Percentiles rank a stretch among this genome's conserved stretches.
Evolutionary conservation across 2,797 vertebrate species (phyloP).

Genomic region (Alfaro cultratus): DNA sequence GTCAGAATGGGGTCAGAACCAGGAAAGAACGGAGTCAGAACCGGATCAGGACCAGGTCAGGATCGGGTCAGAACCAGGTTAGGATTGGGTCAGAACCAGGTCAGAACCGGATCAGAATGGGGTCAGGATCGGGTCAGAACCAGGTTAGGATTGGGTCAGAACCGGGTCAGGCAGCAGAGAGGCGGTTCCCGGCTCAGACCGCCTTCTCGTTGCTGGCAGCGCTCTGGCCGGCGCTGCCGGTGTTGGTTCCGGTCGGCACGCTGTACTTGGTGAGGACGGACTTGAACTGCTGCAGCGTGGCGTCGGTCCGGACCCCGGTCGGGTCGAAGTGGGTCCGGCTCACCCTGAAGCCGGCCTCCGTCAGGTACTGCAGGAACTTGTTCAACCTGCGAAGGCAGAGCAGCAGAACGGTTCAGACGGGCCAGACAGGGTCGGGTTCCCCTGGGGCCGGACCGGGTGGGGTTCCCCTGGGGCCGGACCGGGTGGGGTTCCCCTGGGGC

Average conservation of each 20-base stretch:
- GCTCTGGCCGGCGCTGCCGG: conserved; percentile 52
- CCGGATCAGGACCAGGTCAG: too few species aligned
- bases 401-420: neutral
- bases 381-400: conserved; percentile 85
- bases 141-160: too few species aligned
- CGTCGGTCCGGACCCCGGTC: conserved; percentile 92
- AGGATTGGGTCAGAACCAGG: too few species aligned
- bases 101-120: neutral
- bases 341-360: conserved; percentile 93
- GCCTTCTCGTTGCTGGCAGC: conserved; percentile 53
- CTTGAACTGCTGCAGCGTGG: conserved; percentile 90
- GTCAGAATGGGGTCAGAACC: too few species aligned
- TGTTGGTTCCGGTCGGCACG: conserved; percentile 80
- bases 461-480: too few species aligned
- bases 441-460: too few species aligned
- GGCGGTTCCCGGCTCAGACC: conserved; percentile 22
- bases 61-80: too few species aligned
- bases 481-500: too few species aligned
- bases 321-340: conserved; percentile 97
- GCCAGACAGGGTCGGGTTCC: too few species aligned
- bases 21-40: too few species aligned
- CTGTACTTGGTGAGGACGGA: conserved; percentile 92
- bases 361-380: conserved; percentile 92
- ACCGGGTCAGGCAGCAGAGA: neutral
- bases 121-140: too few species aligned